Percentiles rank a stretch among this genome's conserved stretches.
Evolutionary conservation across 1,140 invertebrate species (phyloP).

Genomic region (Mycetomoellerius zeteki): DNA sequence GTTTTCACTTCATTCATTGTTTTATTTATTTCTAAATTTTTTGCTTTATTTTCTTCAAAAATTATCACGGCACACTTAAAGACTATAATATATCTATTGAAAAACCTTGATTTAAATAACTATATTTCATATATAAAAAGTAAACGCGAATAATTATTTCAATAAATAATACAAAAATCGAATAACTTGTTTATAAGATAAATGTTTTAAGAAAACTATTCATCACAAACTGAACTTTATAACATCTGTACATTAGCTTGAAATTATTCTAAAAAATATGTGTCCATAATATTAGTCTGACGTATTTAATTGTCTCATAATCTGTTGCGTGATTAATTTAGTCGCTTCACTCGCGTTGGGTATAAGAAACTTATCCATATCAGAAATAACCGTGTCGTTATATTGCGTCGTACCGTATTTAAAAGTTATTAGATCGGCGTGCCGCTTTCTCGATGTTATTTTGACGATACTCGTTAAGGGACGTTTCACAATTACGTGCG

Average conservation of each 20-base stretch:
- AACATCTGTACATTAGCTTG: constrained; percentile 38
- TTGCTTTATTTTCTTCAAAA: no score
- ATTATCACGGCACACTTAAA: no score
- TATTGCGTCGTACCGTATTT: constrained; percentile 94
- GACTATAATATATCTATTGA: no score
- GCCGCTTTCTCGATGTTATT: constrained; percentile 97
- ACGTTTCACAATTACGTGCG: constrained; percentile 94
- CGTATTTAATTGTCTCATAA: constrained; percentile 87
- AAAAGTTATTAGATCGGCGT: constrained; percentile 98
- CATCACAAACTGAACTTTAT: constrained; percentile 41
- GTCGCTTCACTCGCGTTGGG: constrained; percentile 96
- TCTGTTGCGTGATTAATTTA: constrained; percentile 92
- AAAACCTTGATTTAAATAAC: not conserved
- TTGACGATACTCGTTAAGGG: constrained; percentile 96
- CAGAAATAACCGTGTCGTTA: constrained; percentile 92
- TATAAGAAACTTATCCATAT: constrained; percentile 97
- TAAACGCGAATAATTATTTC: constrained; percentile 29
- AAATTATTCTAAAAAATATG: constrained; percentile 35
- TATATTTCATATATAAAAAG: constrained; percentile 4
- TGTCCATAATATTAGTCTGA: constrained; percentile 77
- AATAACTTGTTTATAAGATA: constrained; percentile 16
- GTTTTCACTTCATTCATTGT: no score
- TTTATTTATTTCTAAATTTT: no score
- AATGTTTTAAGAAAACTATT: constrained; percentile 24
- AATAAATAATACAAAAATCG: constrained; percentile 54